Evolutionary conservation across 2,797 vertebrate species (phyloP).

Genomic region (Chromobotia macracanthus): DNA sequence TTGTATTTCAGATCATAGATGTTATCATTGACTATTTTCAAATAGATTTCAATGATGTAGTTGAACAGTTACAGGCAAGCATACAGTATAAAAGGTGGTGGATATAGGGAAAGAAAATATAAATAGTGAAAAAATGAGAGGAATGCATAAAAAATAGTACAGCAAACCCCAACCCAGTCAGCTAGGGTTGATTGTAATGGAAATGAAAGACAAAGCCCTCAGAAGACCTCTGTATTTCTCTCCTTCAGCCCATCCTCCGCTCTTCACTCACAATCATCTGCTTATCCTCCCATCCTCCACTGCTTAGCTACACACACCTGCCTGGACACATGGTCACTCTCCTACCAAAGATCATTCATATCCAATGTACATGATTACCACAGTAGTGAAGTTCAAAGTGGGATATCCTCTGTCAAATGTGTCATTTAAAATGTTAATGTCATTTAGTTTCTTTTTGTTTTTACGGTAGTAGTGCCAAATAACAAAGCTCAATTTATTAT

Average conservation of each 20-base stretch:
- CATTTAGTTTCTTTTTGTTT: too few relatives aligned
- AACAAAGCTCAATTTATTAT: too few relatives aligned
- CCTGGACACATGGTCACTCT: slow-evolving; percentile 17
- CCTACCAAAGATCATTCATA: background rate
- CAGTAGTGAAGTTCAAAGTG: too few relatives aligned
- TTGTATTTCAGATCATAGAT: too few relatives aligned
- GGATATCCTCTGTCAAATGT: too few relatives aligned
- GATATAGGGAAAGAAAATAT: slow-evolving; percentile 5
- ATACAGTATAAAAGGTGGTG: background rate
- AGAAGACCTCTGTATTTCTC: slow-evolving; percentile 52
- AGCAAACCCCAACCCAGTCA: slow-evolving; percentile 71
- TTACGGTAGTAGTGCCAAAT: too few relatives aligned
- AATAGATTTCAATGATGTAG: too few relatives aligned
- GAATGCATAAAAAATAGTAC: slow-evolving; percentile 65
- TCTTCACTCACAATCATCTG: slow-evolving; percentile 29
- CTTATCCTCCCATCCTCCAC: slow-evolving; percentile 45
- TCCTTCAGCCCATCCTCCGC: slow-evolving; percentile 51
- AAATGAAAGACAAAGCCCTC: slow-evolving; percentile 71
- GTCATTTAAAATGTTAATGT: too few relatives aligned
- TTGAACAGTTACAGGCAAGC: background rate
- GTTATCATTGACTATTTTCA: too few relatives aligned
- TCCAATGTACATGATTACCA: background rate
- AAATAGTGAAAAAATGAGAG: slow-evolving; percentile 7
- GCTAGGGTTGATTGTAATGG: slow-evolving; percentile 71
- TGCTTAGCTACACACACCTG: slow-evolving; percentile 2